A percentile compares a stretch with the other conserved stretches of the same genome.
Conservation (phyloP, 1,140 invertebrate genomes). For the Dendroctonus valens region DNA sequence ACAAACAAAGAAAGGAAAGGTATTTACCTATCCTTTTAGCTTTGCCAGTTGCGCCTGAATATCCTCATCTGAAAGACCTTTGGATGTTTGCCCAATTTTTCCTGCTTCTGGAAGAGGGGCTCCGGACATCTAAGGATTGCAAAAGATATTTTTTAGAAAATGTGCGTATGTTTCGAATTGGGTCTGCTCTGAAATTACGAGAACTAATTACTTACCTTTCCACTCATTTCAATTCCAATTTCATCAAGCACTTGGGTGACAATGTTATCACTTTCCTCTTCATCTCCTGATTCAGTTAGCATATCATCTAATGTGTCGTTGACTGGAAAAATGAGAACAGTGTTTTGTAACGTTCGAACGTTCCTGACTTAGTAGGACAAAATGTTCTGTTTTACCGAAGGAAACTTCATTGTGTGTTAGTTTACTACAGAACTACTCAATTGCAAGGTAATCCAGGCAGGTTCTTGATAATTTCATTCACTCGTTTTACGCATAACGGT, state of each 20-base stretch:
- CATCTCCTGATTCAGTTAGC: constrained; percentile 83
- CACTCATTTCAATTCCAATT: constrained; percentile 92
- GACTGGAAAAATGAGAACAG: constrained; percentile 70
- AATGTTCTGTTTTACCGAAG: not conserved
- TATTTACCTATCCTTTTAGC: constrained; percentile 57
- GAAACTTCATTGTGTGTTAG: not conserved
- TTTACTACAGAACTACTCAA: too few relatives aligned
- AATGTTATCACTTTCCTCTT: constrained; percentile 83
- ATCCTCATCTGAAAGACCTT: constrained; percentile 66
- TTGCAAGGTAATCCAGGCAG: too few relatives aligned
- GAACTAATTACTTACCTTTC: constrained; percentile 62
- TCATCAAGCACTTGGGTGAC: constrained; percentile 89
- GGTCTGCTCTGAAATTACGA: constrained; percentile 10
- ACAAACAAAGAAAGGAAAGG: too few relatives aligned
- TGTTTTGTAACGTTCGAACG: too few relatives aligned
- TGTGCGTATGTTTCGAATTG: not conserved
- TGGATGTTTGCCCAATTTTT: constrained; percentile 58
- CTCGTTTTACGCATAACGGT: not conserved
- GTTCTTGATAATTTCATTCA: too few relatives aligned
- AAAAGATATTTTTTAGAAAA: constrained; percentile 6
- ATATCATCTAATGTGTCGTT: constrained; percentile 90
- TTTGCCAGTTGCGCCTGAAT: constrained; percentile 76
- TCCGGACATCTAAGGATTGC: constrained; percentile 54
- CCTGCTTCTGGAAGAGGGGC: constrained; percentile 48
- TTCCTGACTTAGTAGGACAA: too few relatives aligned